Evolutionary conservation across 2,888 invertebrate genomes (phyloP).

Genomic region (Dexiosoma caninum): DNA sequence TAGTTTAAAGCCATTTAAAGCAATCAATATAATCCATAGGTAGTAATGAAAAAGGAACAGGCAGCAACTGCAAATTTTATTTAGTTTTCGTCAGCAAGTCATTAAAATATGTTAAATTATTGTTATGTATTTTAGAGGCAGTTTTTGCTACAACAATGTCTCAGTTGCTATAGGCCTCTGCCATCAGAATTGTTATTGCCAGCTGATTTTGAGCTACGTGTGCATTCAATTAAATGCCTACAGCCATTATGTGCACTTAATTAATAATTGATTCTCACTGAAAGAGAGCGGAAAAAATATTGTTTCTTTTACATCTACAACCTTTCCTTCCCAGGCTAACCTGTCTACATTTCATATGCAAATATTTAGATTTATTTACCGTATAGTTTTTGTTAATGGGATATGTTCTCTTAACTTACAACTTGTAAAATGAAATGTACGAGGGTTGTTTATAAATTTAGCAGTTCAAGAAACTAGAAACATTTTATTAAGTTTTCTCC

Average conservation of each 20-base stretch:
- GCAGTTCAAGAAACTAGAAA: too few relatives aligned
- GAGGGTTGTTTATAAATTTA: not conserved
- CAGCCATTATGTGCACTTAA: conserved; percentile 18
- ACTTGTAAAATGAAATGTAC: not conserved
- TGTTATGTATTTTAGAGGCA: not conserved
- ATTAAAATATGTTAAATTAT: conserved; percentile 37
- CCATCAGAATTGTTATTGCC: conserved; percentile 4
- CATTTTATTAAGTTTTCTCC: too few relatives aligned
- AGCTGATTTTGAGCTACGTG: conserved; percentile 22
- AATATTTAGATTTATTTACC: conserved; percentile 30
- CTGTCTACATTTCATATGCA: conserved; percentile 18
- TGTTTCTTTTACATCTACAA: conserved; percentile 8
- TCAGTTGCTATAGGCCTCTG: not conserved
- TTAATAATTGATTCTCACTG: conserved; percentile 46
- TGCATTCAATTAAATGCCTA: not conserved
- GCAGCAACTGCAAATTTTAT: too few relatives aligned
- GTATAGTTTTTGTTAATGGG: not conserved
- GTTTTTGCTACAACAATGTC: not conserved
- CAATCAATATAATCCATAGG: too few relatives aligned
- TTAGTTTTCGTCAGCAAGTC: not conserved
- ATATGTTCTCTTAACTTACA: conserved; percentile 30
- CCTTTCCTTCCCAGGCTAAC: conserved; percentile 13
- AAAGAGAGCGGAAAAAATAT: not conserved
- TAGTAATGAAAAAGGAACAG: too few relatives aligned
- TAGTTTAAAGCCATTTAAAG: not conserved